Conservation (phyloP, 2,888 invertebrate genomes). For the Nephrotoma guestfalica region DNA sequence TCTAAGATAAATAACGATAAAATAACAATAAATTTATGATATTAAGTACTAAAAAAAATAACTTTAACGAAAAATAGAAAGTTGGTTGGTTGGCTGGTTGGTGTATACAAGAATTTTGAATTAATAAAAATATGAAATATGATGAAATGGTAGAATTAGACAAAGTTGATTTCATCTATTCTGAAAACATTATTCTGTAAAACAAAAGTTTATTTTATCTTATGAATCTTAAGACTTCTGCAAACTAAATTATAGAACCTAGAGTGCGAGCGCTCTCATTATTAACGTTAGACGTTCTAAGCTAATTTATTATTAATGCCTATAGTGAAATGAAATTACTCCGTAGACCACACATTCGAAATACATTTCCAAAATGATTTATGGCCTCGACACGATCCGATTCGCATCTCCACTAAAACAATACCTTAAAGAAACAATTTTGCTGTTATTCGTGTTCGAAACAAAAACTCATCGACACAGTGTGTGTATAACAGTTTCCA, state of each 20-base stretch:
- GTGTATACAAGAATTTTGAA: background rate
- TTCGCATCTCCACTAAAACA: background rate
- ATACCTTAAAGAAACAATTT: background rate
- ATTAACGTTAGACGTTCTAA: too few species aligned
- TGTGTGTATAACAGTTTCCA: background rate
- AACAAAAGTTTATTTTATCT: background rate
- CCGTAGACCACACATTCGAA: background rate
- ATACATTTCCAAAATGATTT: background rate
- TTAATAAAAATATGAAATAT: background rate
- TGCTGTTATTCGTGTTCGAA: background rate
- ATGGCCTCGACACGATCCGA: background rate
- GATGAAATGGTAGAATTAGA: background rate
- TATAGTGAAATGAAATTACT: background rate
- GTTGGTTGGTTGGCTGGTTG: background rate
- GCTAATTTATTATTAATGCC: too few species aligned
- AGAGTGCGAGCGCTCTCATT: background rate
- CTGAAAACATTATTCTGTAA: background rate
- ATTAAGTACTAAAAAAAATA: background rate
- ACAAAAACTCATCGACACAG: background rate
- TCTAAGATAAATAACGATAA: background rate
- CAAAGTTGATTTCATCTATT: background rate
- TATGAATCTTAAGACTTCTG: background rate
- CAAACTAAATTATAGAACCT: background rate
- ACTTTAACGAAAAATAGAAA: background rate
- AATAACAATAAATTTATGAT: background rate